phyloP scores from a whole-genome alignment of 2,113 vertebrate species.

The Tympanuchus pallidicinctus region DNA sequence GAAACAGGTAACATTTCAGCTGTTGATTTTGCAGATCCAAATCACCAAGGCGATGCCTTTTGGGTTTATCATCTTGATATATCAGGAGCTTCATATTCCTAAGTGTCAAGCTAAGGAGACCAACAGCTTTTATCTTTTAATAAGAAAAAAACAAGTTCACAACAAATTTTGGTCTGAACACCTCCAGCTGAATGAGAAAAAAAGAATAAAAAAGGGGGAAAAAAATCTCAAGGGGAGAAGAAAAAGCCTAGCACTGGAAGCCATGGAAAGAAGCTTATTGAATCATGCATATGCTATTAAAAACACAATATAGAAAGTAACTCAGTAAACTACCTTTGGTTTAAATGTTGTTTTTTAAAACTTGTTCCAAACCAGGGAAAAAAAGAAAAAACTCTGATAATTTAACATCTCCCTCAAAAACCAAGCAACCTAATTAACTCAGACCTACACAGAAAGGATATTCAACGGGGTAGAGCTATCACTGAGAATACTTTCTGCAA shows the following conservation, averaged over 20 bases:
- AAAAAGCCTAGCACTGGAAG: background rate
- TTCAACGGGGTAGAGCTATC: slow-evolving; percentile 17
- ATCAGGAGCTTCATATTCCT: background rate
- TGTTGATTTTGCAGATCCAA: background rate
- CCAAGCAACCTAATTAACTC: background rate
- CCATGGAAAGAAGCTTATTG: background rate
- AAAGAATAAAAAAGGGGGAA: background rate
- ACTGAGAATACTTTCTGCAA: slow-evolving; percentile 49
- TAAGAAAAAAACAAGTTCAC: background rate
- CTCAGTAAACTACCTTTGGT: slow-evolving; percentile 28
- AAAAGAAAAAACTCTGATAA: background rate
- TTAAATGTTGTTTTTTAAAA: background rate
- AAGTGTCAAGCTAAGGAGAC: background rate
- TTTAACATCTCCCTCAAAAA: slow-evolving; percentile 24
- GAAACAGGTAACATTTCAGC: background rate
- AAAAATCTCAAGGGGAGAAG: background rate
- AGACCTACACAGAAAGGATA: background rate
- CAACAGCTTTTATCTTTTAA: background rate
- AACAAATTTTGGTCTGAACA: too few relatives aligned
- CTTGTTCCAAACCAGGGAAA: background rate
- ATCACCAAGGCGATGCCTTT: background rate
- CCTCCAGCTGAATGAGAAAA: background rate
- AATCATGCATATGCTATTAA: background rate
- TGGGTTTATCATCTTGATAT: background rate
- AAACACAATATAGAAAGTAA: background rate